These are phyloP conservation scores for Carassius carassius DNA, from an alignment of 2,113 vertebrate species.

Conservation along the genomic window DNA sequence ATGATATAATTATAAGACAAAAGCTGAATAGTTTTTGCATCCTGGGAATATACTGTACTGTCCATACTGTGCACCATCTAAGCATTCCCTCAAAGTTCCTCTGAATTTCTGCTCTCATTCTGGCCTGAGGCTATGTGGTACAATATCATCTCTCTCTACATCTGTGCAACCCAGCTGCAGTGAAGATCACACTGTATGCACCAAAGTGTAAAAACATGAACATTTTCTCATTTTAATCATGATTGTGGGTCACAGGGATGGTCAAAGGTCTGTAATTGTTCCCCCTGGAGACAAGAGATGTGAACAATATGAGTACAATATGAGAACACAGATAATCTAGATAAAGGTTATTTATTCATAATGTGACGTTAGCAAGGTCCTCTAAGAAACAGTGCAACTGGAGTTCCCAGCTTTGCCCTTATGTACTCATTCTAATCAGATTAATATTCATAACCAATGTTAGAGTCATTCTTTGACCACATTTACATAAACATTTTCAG, in stretches of 20 bases:
- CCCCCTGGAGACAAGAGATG: slow-evolving; percentile 17
- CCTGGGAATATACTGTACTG: neutral
- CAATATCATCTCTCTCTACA: slow-evolving; percentile 36
- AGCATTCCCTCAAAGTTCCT: slow-evolving; percentile 13
- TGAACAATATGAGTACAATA: slow-evolving; percentile 46
- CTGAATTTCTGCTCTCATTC: slow-evolving; percentile 20
- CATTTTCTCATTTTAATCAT: slow-evolving; percentile 12
- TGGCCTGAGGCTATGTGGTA: slow-evolving; percentile 22
- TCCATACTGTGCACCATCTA: neutral
- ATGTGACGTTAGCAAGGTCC: neutral
- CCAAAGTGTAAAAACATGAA: slow-evolving; percentile 10
- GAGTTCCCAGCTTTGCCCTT: neutral
- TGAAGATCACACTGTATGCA: slow-evolving; percentile 8
- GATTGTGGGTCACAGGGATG: slow-evolving; percentile 9
- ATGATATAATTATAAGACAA: no score
- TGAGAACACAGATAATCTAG: slow-evolving; percentile 39
- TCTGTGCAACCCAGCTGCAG: slow-evolving; percentile 52
- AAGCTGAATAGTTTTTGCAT: neutral
- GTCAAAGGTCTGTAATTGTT: neutral
- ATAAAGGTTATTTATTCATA: slow-evolving; percentile 12
- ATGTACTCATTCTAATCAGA: neutral
- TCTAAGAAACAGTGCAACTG: neutral
- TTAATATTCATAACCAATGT: neutral
- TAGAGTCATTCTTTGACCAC: neutral
- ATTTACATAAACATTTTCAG: neutral